phyloP scores from a whole-genome alignment of 2,113 vertebrate genomes.

The Tragelaphus scriptus region DNA sequence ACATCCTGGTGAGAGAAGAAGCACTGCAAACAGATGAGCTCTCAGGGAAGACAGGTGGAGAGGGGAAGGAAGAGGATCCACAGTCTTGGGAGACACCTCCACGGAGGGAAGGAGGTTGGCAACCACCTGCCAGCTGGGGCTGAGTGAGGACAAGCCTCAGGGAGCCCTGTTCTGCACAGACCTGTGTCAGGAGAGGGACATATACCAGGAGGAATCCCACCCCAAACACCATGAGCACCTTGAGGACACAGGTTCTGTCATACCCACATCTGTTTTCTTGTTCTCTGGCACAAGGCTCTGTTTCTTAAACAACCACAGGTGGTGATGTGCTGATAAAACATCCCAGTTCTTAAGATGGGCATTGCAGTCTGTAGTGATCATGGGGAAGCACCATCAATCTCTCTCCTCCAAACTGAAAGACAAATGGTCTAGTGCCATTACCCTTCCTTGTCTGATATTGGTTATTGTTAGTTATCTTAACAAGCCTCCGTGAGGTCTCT shows the following conservation, averaged over 20 bases:
- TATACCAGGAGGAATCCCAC: neutral
- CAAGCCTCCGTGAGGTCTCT: neutral
- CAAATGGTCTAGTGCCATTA: neutral
- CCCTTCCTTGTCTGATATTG: neutral
- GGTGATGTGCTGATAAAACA: neutral
- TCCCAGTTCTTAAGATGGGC: neutral
- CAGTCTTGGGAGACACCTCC: neutral
- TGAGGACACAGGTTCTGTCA: neutral
- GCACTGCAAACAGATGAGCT: conserved; percentile 60
- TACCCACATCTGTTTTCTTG: neutral
- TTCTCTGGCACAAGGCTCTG: neutral
- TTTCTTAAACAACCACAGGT: neutral
- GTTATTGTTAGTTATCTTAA: neutral
- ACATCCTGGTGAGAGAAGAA: conserved; percentile 50
- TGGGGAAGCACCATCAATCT: neutral
- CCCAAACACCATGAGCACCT: too few relatives aligned
- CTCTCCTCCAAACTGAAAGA: neutral
- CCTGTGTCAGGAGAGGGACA: neutral
- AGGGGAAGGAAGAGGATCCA: neutral
- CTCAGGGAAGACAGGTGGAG: conserved; percentile 39
- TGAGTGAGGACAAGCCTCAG: neutral
- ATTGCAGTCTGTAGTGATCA: neutral
- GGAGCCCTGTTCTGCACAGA: neutral
- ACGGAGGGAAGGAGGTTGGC: neutral
- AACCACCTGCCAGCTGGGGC: neutral